Conservation (phyloP, 2,888 invertebrate species). For the Saturnia pavonia region DNA sequence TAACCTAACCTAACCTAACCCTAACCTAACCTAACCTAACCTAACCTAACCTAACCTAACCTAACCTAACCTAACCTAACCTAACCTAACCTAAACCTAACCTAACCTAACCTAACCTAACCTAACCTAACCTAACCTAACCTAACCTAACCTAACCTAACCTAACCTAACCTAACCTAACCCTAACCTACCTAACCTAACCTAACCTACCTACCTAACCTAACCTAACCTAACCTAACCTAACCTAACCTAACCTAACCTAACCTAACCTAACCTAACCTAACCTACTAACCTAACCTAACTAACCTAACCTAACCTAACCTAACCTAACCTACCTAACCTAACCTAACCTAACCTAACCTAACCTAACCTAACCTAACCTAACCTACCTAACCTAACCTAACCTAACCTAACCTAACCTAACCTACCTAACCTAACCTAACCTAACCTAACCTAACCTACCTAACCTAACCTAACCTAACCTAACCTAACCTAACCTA, state of each 20-base stretch:
- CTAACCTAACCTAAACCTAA: too few species aligned
- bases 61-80: too few species aligned
- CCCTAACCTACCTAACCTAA: slow-evolving; percentile 35
- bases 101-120: background rate
- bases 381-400: slow-evolving; percentile 24
- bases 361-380: slow-evolving; percentile 4
- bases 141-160: slow-evolving; percentile 33
- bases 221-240: slow-evolving; percentile 22
- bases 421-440: slow-evolving; percentile 34
- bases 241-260: background rate
- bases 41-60: too few species aligned
- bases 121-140: slow-evolving; percentile 26
- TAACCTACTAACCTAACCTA: slow-evolving; percentile 24
- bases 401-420: slow-evolving; percentile 31
- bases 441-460: slow-evolving; percentile 30
- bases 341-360: slow-evolving; percentile 22
- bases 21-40: too few species aligned
- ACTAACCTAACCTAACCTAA: slow-evolving; percentile 3
- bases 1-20: too few species aligned
- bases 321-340: slow-evolving; percentile 21
- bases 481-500: slow-evolving; percentile 29
- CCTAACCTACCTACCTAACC: slow-evolving; percentile 26
- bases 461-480: slow-evolving; percentile 31
- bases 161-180: too few species aligned
- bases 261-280: slow-evolving; percentile 21